phyloP scores from a whole-genome alignment of 1,140 invertebrate genomes.

The Calliphora vicina region DNA sequence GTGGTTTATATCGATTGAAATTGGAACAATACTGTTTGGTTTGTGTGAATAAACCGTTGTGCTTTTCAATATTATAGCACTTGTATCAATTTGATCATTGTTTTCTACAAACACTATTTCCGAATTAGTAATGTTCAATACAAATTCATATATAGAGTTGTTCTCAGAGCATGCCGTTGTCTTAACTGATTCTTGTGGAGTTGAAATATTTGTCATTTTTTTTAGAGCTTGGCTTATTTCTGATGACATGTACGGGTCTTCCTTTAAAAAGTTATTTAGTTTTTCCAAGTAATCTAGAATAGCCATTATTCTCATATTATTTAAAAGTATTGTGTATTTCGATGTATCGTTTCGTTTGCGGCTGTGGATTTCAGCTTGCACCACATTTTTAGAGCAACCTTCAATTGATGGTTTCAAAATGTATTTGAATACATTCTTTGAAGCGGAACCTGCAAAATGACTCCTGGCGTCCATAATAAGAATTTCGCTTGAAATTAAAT shows the following conservation, averaged over 20 bases:
- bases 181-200: slow-evolving; percentile 58
- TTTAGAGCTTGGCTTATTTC: slow-evolving; percentile 7
- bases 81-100: slow-evolving; percentile 84
- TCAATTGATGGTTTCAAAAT: slow-evolving; percentile 82
- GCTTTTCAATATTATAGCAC: slow-evolving; percentile 93
- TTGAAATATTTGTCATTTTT: neutral
- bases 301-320: slow-evolving; percentile 94
- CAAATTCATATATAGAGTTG: slow-evolving; percentile 71
- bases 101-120: slow-evolving; percentile 95
- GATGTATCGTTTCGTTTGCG: slow-evolving; percentile 74
- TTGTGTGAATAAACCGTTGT: slow-evolving; percentile 87
- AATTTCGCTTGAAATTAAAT: slow-evolving; percentile 93
- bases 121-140: slow-evolving; percentile 94
- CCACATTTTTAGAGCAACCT: slow-evolving; percentile 66
- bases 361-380: slow-evolving; percentile 88
- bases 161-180: neutral
- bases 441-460: neutral
- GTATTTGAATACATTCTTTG: slow-evolving; percentile 86
- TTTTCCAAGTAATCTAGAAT: slow-evolving; percentile 94
- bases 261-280: slow-evolving; percentile 80
- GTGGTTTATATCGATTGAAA: slow-evolving; percentile 88
- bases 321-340: slow-evolving; percentile 89
- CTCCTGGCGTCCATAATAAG: slow-evolving; percentile 77
- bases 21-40: slow-evolving; percentile 75
- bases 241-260: slow-evolving; percentile 45